Evolutionary conservation across 2,888 invertebrate genomes (phyloP).

Genomic region (Apodemia duryi): DNA sequence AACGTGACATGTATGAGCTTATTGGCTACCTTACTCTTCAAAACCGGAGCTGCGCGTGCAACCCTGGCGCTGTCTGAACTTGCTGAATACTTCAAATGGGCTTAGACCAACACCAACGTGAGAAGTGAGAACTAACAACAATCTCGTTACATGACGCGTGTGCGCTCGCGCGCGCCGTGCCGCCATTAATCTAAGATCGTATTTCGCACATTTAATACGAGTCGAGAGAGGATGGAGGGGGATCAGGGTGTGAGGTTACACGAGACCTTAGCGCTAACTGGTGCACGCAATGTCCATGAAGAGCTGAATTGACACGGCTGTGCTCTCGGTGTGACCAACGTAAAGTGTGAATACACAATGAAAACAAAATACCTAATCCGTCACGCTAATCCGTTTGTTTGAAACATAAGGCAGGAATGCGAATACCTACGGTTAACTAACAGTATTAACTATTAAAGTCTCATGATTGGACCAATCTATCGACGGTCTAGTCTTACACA

Average conservation of each 20-base stretch:
- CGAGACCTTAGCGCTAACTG: neutral
- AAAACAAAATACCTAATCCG: neutral
- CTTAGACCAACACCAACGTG: neutral
- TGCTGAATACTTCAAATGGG: neutral
- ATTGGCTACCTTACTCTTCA: no score
- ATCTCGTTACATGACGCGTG: neutral
- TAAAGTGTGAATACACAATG: neutral
- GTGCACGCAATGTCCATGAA: neutral
- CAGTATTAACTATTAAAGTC: no score
- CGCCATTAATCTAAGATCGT: neutral
- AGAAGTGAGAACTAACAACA: no score
- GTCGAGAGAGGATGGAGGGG: neutral
- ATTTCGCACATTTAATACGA: neutral
- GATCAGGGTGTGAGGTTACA: neutral
- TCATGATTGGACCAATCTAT: no score
- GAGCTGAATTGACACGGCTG: neutral
- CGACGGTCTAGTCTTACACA: no score
- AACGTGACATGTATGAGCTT: no score
- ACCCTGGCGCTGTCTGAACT: neutral
- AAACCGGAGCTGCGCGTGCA: no score
- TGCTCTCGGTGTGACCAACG: no score
- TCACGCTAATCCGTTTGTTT: neutral
- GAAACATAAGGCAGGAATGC: neutral
- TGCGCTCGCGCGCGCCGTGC: neutral
- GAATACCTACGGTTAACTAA: neutral